phyloP scores from a whole-genome alignment of 2,113 vertebrate species.

The Lamprologus sp. region DNA sequence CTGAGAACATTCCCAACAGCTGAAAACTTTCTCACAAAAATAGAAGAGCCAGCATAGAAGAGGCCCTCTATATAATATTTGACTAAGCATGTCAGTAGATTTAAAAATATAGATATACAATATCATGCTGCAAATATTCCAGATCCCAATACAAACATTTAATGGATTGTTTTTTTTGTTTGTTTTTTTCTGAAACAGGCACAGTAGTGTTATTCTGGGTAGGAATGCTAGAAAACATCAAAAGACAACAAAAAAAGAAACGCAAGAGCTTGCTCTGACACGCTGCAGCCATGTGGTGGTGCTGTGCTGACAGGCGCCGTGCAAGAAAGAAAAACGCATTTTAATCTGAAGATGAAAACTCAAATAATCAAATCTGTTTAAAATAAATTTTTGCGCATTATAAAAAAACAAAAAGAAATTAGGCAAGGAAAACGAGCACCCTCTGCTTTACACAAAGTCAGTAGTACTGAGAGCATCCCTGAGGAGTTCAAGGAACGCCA shows the following conservation, averaged over 20 bases:
- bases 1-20: neutral
- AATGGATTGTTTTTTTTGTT: constrained; percentile 36
- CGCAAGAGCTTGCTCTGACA: constrained; percentile 43
- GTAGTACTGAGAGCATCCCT: constrained; percentile 87
- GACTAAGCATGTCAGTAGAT: constrained; percentile 49
- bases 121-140: constrained; percentile 54
- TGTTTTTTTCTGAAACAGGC: constrained; percentile 67
- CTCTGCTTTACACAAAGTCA: constrained; percentile 88
- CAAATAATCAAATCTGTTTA: constrained; percentile 67
- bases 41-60: constrained; percentile 20
- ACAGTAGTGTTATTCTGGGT: constrained; percentile 83
- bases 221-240: constrained; percentile 73
- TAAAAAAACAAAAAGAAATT: constrained; percentile 61
- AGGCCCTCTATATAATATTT: constrained; percentile 31
- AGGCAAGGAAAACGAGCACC: constrained; percentile 53
- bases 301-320: neutral
- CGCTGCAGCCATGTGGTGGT: constrained; percentile 16
- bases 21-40: constrained; percentile 21
- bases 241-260: constrained; percentile 34
- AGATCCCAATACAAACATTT: constrained; percentile 71
- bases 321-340: neutral
- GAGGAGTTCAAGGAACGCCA: neutral
- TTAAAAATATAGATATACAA: constrained; percentile 68
- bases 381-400: constrained; percentile 56
- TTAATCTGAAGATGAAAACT: constrained; percentile 69